These are phyloP conservation scores for Cataglyphis cursor DNA, from an alignment of 2,888 invertebrate genomes.

Conservation along the genomic window DNA sequence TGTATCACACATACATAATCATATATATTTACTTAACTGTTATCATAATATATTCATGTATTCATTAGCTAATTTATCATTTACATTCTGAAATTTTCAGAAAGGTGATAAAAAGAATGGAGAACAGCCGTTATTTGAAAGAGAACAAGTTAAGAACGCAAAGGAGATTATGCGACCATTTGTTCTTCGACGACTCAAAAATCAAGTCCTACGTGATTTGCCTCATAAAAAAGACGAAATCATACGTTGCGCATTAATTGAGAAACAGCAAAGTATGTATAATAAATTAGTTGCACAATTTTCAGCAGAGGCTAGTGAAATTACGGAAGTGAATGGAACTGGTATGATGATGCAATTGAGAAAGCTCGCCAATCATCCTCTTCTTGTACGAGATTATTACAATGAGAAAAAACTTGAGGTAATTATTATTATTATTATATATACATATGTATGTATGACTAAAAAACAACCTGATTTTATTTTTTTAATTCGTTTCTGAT, in stretches of 20 bases:
- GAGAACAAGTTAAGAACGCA: constrained; percentile 96
- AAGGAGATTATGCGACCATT: constrained; percentile 99
- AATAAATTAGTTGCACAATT: constrained; percentile 89
- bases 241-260: constrained; percentile 90
- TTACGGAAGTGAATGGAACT: constrained; percentile 80
- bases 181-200: constrained; percentile 94
- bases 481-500: not conserved
- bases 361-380: constrained; percentile 97
- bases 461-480: not conserved
- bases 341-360: constrained; percentile 97
- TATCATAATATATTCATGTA: constrained; percentile 8
- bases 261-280: constrained; percentile 92
- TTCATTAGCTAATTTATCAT: too few species aligned
- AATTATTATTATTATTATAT: not conserved
- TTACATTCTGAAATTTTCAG: constrained; percentile 78
- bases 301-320: constrained; percentile 81
- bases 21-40: not conserved
- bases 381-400: constrained; percentile 93
- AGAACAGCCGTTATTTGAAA: constrained; percentile 94
- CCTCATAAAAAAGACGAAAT: constrained; percentile 93
- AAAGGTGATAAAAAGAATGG: constrained; percentile 88
- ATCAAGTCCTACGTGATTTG: constrained; percentile 94
- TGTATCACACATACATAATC: constrained; percentile 19
- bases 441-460: not conserved
- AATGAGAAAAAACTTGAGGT: constrained; percentile 88